Evolutionary conservation across 2,113 vertebrate genomes (phyloP).

Genomic region (Camarhynchus parvulus): DNA sequence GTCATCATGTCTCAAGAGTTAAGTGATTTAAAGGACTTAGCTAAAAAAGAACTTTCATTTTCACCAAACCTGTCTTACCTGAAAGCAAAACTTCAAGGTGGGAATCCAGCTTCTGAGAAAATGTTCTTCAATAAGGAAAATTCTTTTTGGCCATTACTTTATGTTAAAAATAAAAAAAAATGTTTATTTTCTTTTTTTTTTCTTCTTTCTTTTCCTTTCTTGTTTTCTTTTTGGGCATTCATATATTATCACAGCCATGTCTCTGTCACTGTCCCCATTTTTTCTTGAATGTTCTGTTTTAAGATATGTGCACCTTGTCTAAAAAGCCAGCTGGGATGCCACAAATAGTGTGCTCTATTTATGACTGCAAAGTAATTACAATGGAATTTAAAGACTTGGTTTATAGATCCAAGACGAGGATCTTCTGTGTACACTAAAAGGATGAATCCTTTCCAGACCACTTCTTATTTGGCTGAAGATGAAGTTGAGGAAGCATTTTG

Average conservation of each 20-base stretch:
- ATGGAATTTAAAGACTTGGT: constrained; percentile 81
- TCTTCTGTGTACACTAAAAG: constrained; percentile 81
- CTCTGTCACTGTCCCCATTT: background rate
- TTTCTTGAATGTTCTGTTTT: constrained; percentile 47
- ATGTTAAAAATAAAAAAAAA: background rate
- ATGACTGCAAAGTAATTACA: constrained; percentile 79
- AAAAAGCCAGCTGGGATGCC: constrained; percentile 75
- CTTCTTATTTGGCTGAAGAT: constrained; percentile 79
- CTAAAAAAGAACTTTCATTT: background rate
- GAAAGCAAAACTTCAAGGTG: constrained; percentile 32
- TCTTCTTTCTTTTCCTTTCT: too few relatives aligned
- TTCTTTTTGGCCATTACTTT: background rate
- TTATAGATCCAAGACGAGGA: constrained; percentile 81
- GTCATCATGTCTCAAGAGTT: constrained; percentile 8
- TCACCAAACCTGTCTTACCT: background rate
- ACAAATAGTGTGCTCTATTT: constrained; percentile 80
- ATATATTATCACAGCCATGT: background rate
- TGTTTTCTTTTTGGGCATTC: constrained; percentile 2
- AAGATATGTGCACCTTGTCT: constrained; percentile 73
- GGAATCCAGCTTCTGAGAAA: constrained; percentile 39
- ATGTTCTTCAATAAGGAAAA: background rate
- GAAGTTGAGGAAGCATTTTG: constrained; percentile 78
- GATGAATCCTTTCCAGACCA: constrained; percentile 82
- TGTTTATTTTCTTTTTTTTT: background rate
- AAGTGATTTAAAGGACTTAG: constrained; percentile 4